Conservation (phyloP, 2,797 vertebrate genomes). For the Syngnathus acus region DNA sequence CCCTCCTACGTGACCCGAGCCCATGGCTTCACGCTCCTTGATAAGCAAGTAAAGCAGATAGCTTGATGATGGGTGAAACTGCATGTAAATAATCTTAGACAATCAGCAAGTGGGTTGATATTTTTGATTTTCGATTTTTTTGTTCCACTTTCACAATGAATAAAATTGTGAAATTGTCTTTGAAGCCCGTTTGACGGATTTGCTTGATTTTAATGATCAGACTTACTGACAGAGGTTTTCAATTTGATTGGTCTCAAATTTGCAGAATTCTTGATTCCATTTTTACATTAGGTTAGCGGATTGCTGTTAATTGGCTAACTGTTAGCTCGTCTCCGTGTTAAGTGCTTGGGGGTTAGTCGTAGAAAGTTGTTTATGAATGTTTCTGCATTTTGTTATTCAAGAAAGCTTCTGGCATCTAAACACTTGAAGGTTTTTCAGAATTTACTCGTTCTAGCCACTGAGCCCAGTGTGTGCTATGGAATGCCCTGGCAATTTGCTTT, state of each 20-base stretch:
- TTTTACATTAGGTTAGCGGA: too few relatives aligned
- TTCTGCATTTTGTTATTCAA: too few relatives aligned
- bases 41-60: neutral
- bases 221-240: neutral
- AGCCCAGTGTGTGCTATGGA: neutral
- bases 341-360: too few relatives aligned
- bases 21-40: slow-evolving; percentile 17
- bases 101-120: neutral
- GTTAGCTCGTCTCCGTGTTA: too few relatives aligned
- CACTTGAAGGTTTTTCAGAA: neutral
- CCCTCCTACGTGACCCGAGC: slow-evolving; percentile 29
- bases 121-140: neutral
- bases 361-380: too few relatives aligned
- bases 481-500: neutral
- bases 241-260: neutral
- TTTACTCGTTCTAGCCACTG: neutral
- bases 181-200: neutral
- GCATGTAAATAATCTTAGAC: neutral
- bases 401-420: neutral
- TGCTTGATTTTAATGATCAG: neutral
- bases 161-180: too few relatives aligned
- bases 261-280: too few relatives aligned
- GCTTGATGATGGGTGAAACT: neutral
- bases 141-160: too few relatives aligned
- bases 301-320: too few relatives aligned